Evolutionary conservation across 2,797 vertebrate species (phyloP).

Genomic region (Arrhamphus sclerolepis): DNA sequence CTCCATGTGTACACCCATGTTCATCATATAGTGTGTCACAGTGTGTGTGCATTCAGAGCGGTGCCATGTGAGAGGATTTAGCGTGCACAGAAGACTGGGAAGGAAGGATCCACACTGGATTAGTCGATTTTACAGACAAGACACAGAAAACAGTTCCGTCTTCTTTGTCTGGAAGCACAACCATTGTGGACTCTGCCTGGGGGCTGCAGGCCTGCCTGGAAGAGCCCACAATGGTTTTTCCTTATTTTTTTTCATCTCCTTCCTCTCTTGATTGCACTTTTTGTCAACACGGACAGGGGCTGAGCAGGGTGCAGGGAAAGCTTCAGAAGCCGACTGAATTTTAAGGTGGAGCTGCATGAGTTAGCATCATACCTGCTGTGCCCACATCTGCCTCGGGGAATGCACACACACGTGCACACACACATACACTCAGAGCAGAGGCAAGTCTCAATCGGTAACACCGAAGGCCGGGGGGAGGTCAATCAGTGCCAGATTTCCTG

Average conservation of each 20-base stretch:
- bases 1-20: background rate
- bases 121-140: conserved; percentile 39
- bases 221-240: conserved; percentile 24
- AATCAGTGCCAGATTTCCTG: background rate
- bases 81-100: conserved; percentile 46
- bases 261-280: conserved; percentile 33
- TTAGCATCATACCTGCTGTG: conserved; percentile 42
- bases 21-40: conserved; percentile 16
- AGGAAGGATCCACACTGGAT: conserved; percentile 41
- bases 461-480: conserved; percentile 17
- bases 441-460: conserved; percentile 37
- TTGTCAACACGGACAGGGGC: conserved; percentile 27
- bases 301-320: background rate
- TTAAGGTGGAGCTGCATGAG: conserved; percentile 48
- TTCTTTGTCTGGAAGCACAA: conserved; percentile 21
- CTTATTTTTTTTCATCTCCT: conserved; percentile 17
- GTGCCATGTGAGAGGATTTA: conserved; percentile 56
- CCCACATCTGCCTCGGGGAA: conserved; percentile 44
- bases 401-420: conserved; percentile 6
- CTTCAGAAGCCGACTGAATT: conserved; percentile 41
- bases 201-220: conserved; percentile 7
- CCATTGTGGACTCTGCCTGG: background rate
- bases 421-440: background rate
- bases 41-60: conserved; percentile 23
- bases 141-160: conserved; percentile 17